Evolutionary conservation across 2,113 vertebrate genomes (phyloP).

Genomic region (Ibidorhyncha struthersii): DNA sequence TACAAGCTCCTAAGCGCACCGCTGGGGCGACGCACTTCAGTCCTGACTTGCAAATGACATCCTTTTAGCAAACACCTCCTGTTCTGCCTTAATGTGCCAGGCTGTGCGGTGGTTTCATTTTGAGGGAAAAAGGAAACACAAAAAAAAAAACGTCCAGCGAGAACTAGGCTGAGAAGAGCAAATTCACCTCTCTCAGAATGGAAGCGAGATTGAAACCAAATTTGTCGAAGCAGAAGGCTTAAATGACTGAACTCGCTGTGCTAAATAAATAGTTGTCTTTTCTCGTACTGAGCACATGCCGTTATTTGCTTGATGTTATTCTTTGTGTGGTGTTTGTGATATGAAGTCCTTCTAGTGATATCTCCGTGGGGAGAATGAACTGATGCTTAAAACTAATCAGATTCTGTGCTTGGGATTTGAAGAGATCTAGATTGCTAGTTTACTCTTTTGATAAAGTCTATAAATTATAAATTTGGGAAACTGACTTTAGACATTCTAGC

Average conservation of each 20-base stretch:
- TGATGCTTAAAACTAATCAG: neutral
- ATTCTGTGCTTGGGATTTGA: slow-evolving; percentile 25
- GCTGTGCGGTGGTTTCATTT: neutral
- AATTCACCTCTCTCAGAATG: neutral
- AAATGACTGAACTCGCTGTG: slow-evolving; percentile 46
- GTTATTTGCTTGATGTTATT: slow-evolving; percentile 57
- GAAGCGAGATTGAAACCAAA: neutral
- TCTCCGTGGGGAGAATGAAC: slow-evolving; percentile 11
- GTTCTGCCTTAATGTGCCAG: slow-evolving; percentile 46
- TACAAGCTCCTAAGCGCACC: neutral
- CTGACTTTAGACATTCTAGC: neutral
- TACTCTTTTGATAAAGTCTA: slow-evolving; percentile 22
- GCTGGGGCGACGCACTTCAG: neutral
- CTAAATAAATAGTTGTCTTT: slow-evolving; percentile 70
- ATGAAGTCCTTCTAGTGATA: slow-evolving; percentile 23
- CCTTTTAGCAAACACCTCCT: slow-evolving; percentile 7
- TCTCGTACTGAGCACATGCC: slow-evolving; percentile 44
- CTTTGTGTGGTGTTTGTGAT: slow-evolving; percentile 55
- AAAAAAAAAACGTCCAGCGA: neutral
- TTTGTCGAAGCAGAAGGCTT: neutral
- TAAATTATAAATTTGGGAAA: neutral
- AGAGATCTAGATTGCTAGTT: slow-evolving; percentile 72
- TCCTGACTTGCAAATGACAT: neutral
- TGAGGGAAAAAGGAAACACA: neutral
- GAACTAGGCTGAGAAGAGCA: slow-evolving; percentile 19